Conservation (phyloP, 2,113 vertebrate species). For the Pterocles gutturalis region DNA sequence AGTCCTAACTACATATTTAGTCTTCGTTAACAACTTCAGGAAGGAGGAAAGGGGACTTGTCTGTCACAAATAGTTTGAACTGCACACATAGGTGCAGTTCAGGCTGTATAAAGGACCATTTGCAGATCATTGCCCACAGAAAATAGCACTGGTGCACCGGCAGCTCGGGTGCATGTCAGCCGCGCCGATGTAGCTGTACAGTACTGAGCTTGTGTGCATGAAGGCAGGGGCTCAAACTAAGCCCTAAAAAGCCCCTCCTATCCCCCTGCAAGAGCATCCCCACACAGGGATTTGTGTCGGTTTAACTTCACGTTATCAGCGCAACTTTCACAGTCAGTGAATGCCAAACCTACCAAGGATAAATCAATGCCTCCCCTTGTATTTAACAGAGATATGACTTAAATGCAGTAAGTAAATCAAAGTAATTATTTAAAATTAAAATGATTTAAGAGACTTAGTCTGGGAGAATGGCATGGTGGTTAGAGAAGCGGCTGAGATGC, state of each 20-base stretch:
- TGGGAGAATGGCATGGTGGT: background rate
- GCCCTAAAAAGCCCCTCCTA: slow-evolving; percentile 8
- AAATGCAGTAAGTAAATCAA: slow-evolving; percentile 68
- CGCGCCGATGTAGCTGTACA: fast-evolving
- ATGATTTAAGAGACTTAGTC: slow-evolving; percentile 57
- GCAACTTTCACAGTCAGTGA: background rate
- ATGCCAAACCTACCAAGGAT: slow-evolving; percentile 42
- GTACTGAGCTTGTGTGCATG: background rate
- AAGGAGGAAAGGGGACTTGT: background rate
- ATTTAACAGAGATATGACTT: slow-evolving; percentile 56
- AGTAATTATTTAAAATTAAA: slow-evolving; percentile 72
- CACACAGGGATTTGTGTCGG: slow-evolving; percentile 53
- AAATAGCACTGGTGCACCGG: fast-evolving
- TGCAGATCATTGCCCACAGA: background rate
- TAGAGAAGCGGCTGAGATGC: background rate
- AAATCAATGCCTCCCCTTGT: slow-evolving; percentile 61
- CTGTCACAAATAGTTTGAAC: background rate
- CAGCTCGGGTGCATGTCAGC: background rate
- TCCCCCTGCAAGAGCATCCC: background rate
- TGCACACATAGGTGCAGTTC: fast-evolving
- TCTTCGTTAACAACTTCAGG: background rate
- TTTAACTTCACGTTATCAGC: slow-evolving; percentile 22
- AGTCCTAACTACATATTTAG: fast-evolving
- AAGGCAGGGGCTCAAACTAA: slow-evolving; percentile 4
- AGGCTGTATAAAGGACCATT: background rate